phyloP scores from a whole-genome alignment of 2,888 invertebrate genomes.

The Leptinotarsa peninsularis region DNA sequence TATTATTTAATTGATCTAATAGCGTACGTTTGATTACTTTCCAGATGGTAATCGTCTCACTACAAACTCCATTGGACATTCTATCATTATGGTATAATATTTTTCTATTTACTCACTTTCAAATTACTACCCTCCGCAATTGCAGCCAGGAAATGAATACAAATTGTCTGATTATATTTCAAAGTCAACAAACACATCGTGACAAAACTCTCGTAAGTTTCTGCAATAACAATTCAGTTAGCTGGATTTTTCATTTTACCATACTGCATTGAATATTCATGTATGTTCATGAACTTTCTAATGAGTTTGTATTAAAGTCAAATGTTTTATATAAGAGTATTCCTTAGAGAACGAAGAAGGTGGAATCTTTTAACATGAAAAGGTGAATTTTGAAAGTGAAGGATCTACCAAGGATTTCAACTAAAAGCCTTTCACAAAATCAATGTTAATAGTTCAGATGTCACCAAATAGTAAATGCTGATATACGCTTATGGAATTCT shows the following conservation, averaged over 20 bases:
- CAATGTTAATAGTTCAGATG: too few relatives aligned
- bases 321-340: too few relatives aligned
- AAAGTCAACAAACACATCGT: conserved; percentile 12
- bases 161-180: conserved; percentile 5
- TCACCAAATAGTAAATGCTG: too few relatives aligned
- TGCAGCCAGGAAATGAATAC: conserved; percentile 2
- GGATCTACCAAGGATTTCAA: too few relatives aligned
- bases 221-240: neutral
- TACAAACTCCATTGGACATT: neutral
- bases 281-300: neutral
- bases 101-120: neutral
- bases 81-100: neutral
- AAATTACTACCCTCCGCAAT: neutral
- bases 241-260: neutral
- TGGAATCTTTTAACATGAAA: too few relatives aligned
- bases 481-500: too few relatives aligned
- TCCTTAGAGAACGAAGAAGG: too few relatives aligned
- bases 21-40: neutral
- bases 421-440: too few relatives aligned
- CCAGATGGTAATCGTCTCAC: neutral
- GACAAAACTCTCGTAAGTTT: conserved; percentile 5
- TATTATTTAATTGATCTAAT: too few relatives aligned
- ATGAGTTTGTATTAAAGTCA: neutral
- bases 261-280: neutral
- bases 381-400: too few relatives aligned